Conservation (phyloP, 2,797 vertebrate species). For the Gallinago nigripennis region DNA sequence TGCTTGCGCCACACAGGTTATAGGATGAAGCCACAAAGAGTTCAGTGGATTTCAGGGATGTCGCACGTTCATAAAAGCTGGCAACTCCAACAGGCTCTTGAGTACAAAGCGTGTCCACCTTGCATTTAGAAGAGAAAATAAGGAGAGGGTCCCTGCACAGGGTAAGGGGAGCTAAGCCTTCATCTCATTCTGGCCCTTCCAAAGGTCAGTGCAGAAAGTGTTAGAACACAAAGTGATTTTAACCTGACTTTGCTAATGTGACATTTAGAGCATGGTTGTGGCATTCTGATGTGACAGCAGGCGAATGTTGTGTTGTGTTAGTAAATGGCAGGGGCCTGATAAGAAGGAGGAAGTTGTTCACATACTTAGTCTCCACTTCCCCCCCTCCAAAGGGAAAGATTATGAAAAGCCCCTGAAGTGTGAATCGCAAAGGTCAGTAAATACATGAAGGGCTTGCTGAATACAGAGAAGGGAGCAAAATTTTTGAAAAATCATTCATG, state of each 20-base stretch:
- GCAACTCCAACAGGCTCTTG: not conserved
- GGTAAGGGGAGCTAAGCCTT: not conserved
- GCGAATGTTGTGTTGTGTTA: not conserved
- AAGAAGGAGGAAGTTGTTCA: not conserved
- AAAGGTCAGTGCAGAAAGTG: constrained; percentile 62
- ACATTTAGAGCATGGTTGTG: constrained; percentile 69
- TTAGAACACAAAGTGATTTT: constrained; percentile 60
- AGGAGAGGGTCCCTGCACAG: not conserved
- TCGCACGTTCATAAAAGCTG: not conserved
- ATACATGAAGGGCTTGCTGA: not conserved
- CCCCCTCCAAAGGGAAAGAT: not conserved
- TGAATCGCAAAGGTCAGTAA: constrained; percentile 22
- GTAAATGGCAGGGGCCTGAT: constrained; percentile 8
- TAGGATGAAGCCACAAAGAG: not conserved
- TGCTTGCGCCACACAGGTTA: not conserved
- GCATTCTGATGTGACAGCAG: constrained; percentile 55
- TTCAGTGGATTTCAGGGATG: not conserved
- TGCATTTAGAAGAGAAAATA: constrained; percentile 43
- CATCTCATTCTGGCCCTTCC: constrained; percentile 30
- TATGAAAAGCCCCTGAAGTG: not conserved
- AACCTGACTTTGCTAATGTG: constrained; percentile 70
- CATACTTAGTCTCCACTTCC: not conserved
- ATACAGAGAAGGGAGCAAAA: not conserved
- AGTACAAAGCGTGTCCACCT: not conserved
- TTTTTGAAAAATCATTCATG: not conserved